Percentiles rank a stretch among this genome's conserved stretches.
These are phyloP conservation scores for Apodemia zela DNA, from an alignment of 2,888 invertebrate species.

Conservation along the genomic window DNA sequence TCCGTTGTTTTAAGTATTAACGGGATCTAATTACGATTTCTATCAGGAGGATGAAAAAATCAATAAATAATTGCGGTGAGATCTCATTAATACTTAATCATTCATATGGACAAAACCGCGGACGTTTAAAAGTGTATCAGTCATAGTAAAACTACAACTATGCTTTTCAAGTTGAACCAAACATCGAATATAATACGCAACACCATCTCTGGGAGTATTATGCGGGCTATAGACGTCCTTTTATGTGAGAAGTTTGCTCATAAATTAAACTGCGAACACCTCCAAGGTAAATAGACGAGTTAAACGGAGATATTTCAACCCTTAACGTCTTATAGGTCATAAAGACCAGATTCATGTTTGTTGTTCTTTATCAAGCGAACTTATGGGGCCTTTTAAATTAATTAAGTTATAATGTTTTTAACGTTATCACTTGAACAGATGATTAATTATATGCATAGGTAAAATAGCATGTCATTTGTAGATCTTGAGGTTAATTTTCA, in stretches of 20 bases:
- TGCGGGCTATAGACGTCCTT: constrained; percentile 11
- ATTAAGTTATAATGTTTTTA: constrained; percentile 5
- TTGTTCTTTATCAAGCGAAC: constrained; percentile 9
- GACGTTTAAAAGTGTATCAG: no score
- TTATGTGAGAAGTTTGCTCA: constrained; percentile 17
- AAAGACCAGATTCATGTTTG: constrained; percentile 16
- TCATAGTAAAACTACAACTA: no score
- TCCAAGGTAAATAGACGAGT: constrained; percentile 19
- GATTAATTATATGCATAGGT: neutral
- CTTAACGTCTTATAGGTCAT: constrained; percentile 11
- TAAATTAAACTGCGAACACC: constrained; percentile 16
- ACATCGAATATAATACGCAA: no score
- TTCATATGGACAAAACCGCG: no score
- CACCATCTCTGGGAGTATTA: neutral
- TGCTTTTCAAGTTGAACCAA: no score
- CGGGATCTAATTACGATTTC: no score
- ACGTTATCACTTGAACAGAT: neutral
- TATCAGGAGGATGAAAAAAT: no score
- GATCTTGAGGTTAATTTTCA: no score
- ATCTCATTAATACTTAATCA: no score
- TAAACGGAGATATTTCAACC: constrained; percentile 18
- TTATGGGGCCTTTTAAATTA: constrained; percentile 4
- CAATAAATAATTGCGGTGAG: no score
- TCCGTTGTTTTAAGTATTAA: no score
- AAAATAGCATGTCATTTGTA: no score